These are phyloP conservation scores for Bombyx mandarina DNA, from an alignment of 1,140 invertebrate species.

Conservation along the genomic window DNA sequence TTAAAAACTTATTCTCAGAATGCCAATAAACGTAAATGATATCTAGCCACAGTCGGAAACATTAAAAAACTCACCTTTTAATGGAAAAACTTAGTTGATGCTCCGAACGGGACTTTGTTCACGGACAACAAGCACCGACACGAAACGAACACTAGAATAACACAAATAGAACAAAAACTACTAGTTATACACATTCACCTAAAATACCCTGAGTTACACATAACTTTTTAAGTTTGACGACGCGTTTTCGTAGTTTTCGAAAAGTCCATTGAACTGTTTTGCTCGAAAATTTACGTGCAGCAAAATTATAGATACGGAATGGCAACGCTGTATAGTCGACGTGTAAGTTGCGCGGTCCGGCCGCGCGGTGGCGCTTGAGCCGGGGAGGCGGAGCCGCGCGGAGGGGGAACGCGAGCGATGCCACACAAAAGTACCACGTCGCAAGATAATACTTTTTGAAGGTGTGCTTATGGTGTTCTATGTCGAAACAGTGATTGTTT, in stretches of 20 bases:
- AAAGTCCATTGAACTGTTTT: constrained; percentile 72
- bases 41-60: not conserved
- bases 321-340: constrained; percentile 68
- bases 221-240: constrained; percentile 48
- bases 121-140: constrained; percentile 55
- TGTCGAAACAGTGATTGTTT: constrained; percentile 45
- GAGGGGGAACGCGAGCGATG: constrained; percentile 33
- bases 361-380: constrained; percentile 50
- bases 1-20: no score
- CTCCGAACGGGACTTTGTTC: constrained; percentile 47
- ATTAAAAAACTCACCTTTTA: constrained; percentile 45
- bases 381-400: constrained; percentile 50
- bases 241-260: constrained; percentile 61
- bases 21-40: no score
- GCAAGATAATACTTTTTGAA: constrained; percentile 45
- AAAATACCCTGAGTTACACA: constrained; percentile 43
- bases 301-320: constrained; percentile 71
- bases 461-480: constrained; percentile 48
- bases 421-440: constrained; percentile 41
- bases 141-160: constrained; percentile 51
- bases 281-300: constrained; percentile 70
- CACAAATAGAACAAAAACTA: constrained; percentile 52
- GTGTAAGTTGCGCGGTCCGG: constrained; percentile 44
- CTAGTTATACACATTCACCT: constrained; percentile 52
- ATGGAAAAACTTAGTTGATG: constrained; percentile 38